Evolutionary conservation across 2,113 vertebrate genomes (phyloP), one percentile per base, ranked within the genome.

Genomic region (Platycercus adscitus): DNA sequence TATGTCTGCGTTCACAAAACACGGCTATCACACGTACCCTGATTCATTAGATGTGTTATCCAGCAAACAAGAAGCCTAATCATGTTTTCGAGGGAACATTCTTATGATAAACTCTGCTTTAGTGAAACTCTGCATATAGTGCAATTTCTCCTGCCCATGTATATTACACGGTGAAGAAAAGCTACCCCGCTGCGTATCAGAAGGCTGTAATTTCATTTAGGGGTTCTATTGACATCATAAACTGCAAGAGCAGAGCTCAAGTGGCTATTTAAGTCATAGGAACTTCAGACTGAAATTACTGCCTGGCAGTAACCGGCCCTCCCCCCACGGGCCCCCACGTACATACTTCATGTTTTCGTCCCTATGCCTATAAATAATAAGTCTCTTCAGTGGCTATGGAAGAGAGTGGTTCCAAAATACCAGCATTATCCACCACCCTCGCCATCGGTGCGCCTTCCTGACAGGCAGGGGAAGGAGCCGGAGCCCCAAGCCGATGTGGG

Each of bases 141-240:
- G 97, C 97, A 98, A 98, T 98, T 98, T 98, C 96, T 98, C 92
- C 98, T 73, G 95, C 94, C 97, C 95, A 90, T 84, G 98, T 98
- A 97, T 97, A 98, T 98, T 98, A 97, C 96, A 98, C 66, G 39
- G 97, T 95, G 97, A 98, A 98, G 97, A 98, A 98, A 98, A 97
- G 97, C 96, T 98, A 98, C 95, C 98, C 98, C 85, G 97, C 98
- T 98, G 98, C 91, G 97, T 98, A 98, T 98, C 97, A 97, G 97
- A 98, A 98, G 97, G 97, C 98, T 98, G 96, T 98, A 98, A 98
- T 98, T 98, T 98, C 97, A 98, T 98, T 98, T 97, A 98, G 98
- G 98, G 97, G 94, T 97, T 98, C 97, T 98, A 98, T 98, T 98
- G 98, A 97, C 97, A 97, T 98, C 64, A 93, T 98, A 98, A 98